phyloP scores from a whole-genome alignment of 2,888 invertebrate genomes.

The Pherbina coryleti region DNA sequence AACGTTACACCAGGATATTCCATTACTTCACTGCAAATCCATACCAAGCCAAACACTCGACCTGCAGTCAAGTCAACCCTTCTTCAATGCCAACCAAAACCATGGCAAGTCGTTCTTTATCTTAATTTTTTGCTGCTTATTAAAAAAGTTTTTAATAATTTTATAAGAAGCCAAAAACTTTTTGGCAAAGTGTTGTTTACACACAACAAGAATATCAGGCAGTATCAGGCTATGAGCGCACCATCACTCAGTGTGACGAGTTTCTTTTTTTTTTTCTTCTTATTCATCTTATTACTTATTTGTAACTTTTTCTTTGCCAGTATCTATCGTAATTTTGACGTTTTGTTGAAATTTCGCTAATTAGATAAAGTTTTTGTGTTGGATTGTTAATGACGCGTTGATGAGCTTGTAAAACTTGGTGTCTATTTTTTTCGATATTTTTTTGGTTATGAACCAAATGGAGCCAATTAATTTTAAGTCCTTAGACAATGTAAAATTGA shows the following conservation, averaged over 20 bases:
- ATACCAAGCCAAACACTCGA: neutral
- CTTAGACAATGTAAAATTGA: neutral
- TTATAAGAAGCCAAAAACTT: constrained; percentile 48
- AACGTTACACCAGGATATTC: neutral
- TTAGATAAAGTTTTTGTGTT: constrained; percentile 66
- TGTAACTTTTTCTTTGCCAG: neutral
- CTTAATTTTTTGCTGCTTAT: constrained; percentile 53
- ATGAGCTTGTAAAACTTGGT: constrained; percentile 34
- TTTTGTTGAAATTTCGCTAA: constrained; percentile 68
- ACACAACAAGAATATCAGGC: constrained; percentile 42
- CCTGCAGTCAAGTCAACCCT: neutral
- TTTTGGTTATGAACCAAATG: too few relatives aligned
- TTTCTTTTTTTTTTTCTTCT: neutral
- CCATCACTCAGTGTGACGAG: constrained; percentile 61
- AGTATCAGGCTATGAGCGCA: constrained; percentile 40
- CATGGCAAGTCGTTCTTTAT: neutral
- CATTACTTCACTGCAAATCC: constrained; percentile 2
- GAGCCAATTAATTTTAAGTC: neutral
- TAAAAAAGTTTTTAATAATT: constrained; percentile 62
- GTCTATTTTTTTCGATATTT: neutral
- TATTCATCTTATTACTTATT: neutral
- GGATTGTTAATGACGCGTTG: constrained; percentile 63
- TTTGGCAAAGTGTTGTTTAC: constrained; percentile 56
- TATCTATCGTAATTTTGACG: constrained; percentile 52
- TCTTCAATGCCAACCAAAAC: neutral